Evolutionary conservation across 2,113 vertebrate species (phyloP).

Genomic region (Pelobates fuscus): DNA sequence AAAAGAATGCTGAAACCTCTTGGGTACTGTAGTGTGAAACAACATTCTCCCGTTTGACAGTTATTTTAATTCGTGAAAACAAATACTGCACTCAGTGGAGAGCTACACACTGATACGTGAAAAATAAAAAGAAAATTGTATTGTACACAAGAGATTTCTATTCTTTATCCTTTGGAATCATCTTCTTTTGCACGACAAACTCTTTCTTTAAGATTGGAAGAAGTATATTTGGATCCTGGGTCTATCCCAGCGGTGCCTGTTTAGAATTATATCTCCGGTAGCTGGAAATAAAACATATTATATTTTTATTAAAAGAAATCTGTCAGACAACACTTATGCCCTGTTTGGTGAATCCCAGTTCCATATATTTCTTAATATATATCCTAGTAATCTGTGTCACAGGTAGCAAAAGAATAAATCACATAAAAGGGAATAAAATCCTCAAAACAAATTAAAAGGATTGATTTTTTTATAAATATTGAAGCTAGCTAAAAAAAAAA

Average conservation of each 20-base stretch:
- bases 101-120: neutral
- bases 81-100: constrained; percentile 13
- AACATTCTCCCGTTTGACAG: neutral
- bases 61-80: constrained; percentile 23
- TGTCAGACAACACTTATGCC: constrained; percentile 30
- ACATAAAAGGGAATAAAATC: constrained; percentile 33
- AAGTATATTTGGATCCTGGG: neutral
- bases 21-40: neutral
- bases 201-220: neutral
- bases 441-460: constrained; percentile 32
- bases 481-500: neutral
- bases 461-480: constrained; percentile 35
- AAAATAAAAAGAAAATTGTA: constrained; percentile 6
- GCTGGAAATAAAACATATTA: constrained; percentile 23
- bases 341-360: constrained; percentile 17
- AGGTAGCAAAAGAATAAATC: constrained; percentile 25
- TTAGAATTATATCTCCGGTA: constrained; percentile 9
- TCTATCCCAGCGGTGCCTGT: constrained; percentile 27
- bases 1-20: neutral
- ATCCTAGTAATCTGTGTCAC: constrained; percentile 26
- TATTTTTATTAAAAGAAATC: constrained; percentile 33
- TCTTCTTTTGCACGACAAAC: constrained; percentile 11
- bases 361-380: constrained; percentile 33
- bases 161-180: constrained; percentile 6
- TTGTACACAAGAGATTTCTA: constrained; percentile 14